phyloP scores from a whole-genome alignment of 2,113 vertebrate species.

The Dromaius novaehollandiae region DNA sequence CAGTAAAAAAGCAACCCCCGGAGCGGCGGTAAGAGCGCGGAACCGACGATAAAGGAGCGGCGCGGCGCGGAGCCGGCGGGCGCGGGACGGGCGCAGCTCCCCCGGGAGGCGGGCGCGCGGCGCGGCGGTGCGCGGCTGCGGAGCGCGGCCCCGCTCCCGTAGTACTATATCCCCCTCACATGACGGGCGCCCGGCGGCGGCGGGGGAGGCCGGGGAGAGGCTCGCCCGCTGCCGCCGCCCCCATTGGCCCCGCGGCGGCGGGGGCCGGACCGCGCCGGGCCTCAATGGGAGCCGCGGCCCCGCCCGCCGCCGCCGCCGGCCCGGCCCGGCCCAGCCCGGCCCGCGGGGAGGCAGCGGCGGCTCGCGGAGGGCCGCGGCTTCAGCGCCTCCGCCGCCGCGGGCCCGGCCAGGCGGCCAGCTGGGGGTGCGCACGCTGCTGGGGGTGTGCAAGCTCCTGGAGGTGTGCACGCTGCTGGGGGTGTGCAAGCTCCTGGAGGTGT shows the following conservation, averaged over 20 bases:
- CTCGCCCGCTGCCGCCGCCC: conserved; percentile 80
- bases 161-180: conserved; percentile 81
- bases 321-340: neutral
- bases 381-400: too few relatives aligned
- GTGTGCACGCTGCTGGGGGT: too few relatives aligned
- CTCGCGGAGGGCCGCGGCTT: too few relatives aligned
- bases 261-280: conserved; percentile 68
- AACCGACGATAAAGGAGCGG: neutral
- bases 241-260: conserved; percentile 77
- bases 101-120: conserved; percentile 67
- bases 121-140: conserved; percentile 58
- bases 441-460: neutral
- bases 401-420: too few relatives aligned
- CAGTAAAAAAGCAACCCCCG: neutral
- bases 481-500: too few relatives aligned
- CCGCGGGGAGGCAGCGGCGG: neutral
- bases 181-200: conserved; percentile 71
- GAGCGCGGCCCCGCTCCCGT: conserved; percentile 59
- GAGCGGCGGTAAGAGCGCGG: neutral
- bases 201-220: conserved; percentile 86
- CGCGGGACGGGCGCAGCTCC: conserved; percentile 31
- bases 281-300: conserved; percentile 69
- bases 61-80: neutral
- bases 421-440: neutral
- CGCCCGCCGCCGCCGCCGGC: neutral